Percentiles rank a stretch among this genome's conserved stretches.
phyloP scores from a whole-genome alignment of 1,140 invertebrate genomes.

The Cyrtorhinus lividipennis region DNA sequence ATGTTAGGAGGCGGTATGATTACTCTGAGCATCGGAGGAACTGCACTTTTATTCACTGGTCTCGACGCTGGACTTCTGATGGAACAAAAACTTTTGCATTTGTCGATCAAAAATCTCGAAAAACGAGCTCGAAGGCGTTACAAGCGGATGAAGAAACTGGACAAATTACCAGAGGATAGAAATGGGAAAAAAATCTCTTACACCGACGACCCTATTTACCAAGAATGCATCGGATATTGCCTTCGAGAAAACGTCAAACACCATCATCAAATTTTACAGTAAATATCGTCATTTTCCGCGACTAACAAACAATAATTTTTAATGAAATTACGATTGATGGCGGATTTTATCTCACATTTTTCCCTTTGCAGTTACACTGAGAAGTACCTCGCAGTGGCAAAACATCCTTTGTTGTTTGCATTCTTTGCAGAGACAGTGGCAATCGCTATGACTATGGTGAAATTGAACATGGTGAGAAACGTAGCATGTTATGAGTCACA shows the following conservation, averaged over 20 bases:
- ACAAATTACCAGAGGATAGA: neutral
- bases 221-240: neutral
- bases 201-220: neutral
- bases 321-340: too few species aligned
- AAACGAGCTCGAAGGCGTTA: neutral
- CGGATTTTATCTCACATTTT: too few species aligned
- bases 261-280: neutral
- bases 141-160: neutral
- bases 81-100: neutral
- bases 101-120: neutral
- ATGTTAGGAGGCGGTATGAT: neutral
- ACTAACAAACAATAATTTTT: too few species aligned
- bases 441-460: neutral
- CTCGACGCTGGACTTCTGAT: neutral
- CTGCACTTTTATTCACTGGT: neutral
- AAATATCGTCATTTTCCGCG: neutral
- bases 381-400: neutral
- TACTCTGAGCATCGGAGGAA: neutral
- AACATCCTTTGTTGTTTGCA: neutral
- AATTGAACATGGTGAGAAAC: neutral
- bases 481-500: neutral
- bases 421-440: neutral
- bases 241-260: neutral
- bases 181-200: neutral
- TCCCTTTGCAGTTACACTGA: neutral